Evolutionary conservation across 2,797 vertebrate species (phyloP), one percentile per base, ranked within the genome.

Genomic region (Bryconaethiops microstoma): DNA sequence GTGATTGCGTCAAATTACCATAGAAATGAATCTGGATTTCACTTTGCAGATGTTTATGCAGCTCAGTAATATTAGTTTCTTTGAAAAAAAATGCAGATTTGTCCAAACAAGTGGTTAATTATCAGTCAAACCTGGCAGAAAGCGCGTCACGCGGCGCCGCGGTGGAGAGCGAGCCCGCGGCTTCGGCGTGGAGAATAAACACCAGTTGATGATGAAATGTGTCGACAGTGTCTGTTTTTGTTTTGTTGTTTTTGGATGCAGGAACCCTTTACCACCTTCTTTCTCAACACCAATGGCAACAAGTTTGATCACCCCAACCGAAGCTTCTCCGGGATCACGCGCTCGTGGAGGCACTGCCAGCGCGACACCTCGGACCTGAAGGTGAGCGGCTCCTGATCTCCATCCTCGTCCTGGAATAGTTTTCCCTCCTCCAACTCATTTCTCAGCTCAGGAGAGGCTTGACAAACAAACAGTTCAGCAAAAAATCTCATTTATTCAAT

Each of bases 201-300:
- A 65, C 76, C 54, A 52, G 23, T 52, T 52, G 52, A 63, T 78
- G 48, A 74, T 63, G 54, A 69, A 42, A 63, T 17, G 76, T 88
- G 76, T 81, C 40, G 74, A 80, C 60, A 76, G 40, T 35, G 23
- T 72, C n/a, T 78, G 77, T 81, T 50, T 76, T 60, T 80, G 17
- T 83, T 40, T 82, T 29, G 1, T 25, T 77, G 4, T 77, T 7
- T 79, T 78, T 73, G 17, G 74, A 83, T 84, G 74, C 82, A 99
- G 98, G 98, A 99, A 74, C 97, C 97, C n/a, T 99, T 98, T 89
- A 97, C 97, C 86, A 98, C 96, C 0, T 96, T 96, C 86, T 97
- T 97, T 90, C 94, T 98, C 40, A 93, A 96, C 89, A 89, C 95
- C 63, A 97, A 96, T 91, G 94, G 96, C 84, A 96, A 98, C 80